A percentile compares a stretch with the other conserved stretches of the same genome.
Conservation (phyloP, 2,797 vertebrate genomes). For the Micropoecilia bifurca region DNA sequence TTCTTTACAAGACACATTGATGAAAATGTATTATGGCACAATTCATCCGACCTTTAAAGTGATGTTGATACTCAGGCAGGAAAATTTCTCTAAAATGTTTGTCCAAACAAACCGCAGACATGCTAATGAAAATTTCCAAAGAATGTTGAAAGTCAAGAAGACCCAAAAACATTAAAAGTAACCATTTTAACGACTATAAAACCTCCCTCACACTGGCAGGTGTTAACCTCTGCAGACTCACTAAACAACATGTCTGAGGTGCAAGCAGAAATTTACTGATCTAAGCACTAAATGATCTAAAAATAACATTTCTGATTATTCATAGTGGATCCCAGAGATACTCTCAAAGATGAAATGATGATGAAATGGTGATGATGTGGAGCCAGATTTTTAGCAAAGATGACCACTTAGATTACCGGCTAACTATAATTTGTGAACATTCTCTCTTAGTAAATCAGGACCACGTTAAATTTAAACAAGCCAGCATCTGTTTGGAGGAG, state of each 20-base stretch:
- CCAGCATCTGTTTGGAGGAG: slow-evolving; percentile 47
- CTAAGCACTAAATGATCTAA: not conserved
- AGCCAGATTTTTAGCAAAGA: slow-evolving; percentile 5
- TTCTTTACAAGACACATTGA: not conserved
- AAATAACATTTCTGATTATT: not conserved
- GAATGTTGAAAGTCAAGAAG: not conserved
- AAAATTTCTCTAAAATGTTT: not conserved
- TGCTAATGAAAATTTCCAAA: not conserved
- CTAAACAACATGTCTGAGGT: not conserved
- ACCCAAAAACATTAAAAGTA: not conserved
- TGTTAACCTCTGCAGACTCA: not conserved
- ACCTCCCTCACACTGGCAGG: not conserved
- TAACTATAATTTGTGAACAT: slow-evolving; percentile 15
- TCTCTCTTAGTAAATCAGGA: slow-evolving; percentile 15
- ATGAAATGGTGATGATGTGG: too few relatives aligned
- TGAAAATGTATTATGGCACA: not conserved
- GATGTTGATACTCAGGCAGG: not conserved
- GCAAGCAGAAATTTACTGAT: not conserved
- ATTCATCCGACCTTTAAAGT: not conserved
- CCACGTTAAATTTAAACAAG: slow-evolving; percentile 53
- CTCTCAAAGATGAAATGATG: not conserved
- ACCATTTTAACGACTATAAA: not conserved
- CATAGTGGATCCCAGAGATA: not conserved
- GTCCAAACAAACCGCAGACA: not conserved
- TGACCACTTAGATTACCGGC: slow-evolving; percentile 29